Base-by-base conservation (phyloP, 2,797 vertebrate species). In the Lemur catta region DNA sequence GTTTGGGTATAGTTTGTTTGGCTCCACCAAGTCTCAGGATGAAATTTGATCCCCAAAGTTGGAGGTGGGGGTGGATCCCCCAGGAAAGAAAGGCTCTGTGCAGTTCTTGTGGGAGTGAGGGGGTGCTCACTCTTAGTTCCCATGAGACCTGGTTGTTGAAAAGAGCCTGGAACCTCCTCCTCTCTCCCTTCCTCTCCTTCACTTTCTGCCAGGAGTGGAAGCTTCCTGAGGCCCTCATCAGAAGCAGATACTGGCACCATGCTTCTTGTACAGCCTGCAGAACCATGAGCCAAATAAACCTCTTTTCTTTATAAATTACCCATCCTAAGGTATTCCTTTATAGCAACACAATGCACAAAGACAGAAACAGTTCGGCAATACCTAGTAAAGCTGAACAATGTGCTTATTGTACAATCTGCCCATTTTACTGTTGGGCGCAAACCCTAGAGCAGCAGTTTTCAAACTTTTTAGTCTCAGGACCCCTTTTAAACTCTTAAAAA, bases 401-500 rank as follows among this genome's bases (percentile, higher is more conserved):
- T 33, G n/a, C 30, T 78, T 76, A 12, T 20, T 48, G 17, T 55
- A 78, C 22, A 3, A 65, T 14, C 38, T 82, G 30, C 20, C 57
- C 26, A 71, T 87, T 93, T 74, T 48, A 69, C 63, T 57, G 75
- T 4, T 38, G 43, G 35, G 28, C 46, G 38, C 8, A 79, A 89
- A 90, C 5, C 2, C 33, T 28, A 52, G 10, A 67, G 65, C 24
- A 52, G 35, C 24, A 61, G 38, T 41, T 86, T 33, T 94, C 75
- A 52, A 92, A 61, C 12, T 26, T 75, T 61, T 79, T 74, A 11
- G 38, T 86, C 74, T 89, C 41, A 41, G 79, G 72, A 50, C 7
- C 10, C 46, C 46, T 93, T 93, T 89, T 67, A 93, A 6, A 61
- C 52, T 85, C 41, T 89, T 48, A 76, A 91, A 95, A 95, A 63